Evolutionary conservation across 2,113 vertebrate genomes (phyloP), one percentile per base, ranked within the genome.

Genomic region (Oryzias curvinotus): DNA sequence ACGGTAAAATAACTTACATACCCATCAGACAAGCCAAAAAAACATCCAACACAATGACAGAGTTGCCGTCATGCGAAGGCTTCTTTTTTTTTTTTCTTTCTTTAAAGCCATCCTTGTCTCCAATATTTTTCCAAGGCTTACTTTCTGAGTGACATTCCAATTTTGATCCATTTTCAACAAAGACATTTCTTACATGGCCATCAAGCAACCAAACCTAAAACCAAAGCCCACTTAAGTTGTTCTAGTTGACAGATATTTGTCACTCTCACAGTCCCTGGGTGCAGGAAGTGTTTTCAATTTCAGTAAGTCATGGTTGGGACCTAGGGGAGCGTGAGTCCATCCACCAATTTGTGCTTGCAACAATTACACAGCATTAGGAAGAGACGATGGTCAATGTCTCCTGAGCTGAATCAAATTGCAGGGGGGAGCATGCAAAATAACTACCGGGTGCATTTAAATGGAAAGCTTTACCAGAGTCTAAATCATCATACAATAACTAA

Each of bases 401-500:
- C 85, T 84, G 83, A 92, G 88, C 88, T 85, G 87, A 85, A 81
- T 65, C 85, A 91, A 92, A 93, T 92, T 93, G 92, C 91, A 92
- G 91, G 90, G 90, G 62, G 78, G 79, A 85, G 88, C 85, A 91
- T 91, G 91, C 90, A 90, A 91, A 91, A 91, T 91, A 92, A 92
- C 88, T 87, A 89, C 85, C 71, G 86, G 88, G 89, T 81, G 90
- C 91, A 92, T 92, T 93, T 93, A 92, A 93, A 93, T 90, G 91
- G 90, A 92, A 92, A 92, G 89, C 92, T 93, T 93, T 93, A 93
- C 92, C 89, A 93, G 92, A 93, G 90, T 84, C 84, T 73, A 89
- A 89, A 91, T 91, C 83, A 88, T 89, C 89, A 87, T 83, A 86
- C 84, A 86, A 92, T 92, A 93, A 92, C 91, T 93, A 92, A 93